Base-by-base conservation (phyloP, 2,888 invertebrate species). In the Lepidocyrtinus sp. region DNA sequence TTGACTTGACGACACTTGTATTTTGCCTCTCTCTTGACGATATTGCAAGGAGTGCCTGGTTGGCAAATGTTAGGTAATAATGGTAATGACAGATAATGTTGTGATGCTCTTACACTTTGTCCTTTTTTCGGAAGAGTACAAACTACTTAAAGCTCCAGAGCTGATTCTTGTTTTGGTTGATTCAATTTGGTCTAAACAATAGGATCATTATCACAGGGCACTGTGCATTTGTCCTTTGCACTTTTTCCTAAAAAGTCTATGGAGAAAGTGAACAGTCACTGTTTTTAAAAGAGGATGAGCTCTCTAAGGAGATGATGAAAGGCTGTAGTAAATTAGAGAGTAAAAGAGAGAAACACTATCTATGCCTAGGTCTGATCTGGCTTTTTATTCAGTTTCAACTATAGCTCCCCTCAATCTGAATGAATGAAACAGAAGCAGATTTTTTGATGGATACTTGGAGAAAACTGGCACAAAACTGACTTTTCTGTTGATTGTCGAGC, bases 401-500 rank as follows among this genome's bases (percentile, higher is more conserved):
- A n/a, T n/a, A n/a, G n/a, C n/a, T n/a, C n/a, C n/a, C n/a, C n/a
- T n/a, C n/a, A n/a, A n/a, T n/a, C n/a, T n/a, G n/a, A n/a, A n/a
- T n/a, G n/a, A n/a, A n/a, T n/a, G n/a, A n/a, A n/a, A n/a, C n/a
- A 36, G 36, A 36, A 12, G 55, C 55, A 55, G 17, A 55, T 55
- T 55, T 36, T 61, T 76, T 76, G 76, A 63, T 74, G 79, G 74
- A 69, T 67, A 64, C 68, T 64, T 67, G 26, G 55, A 68, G 81
- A 55, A 76, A 81, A 75, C 81, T 81, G 75, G 71, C 75, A 81
- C 81, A 71, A 46, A 68, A 67, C 81, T 81, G 81, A 75, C 72
- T 81, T 75, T 75, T 76, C 75, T 72, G 61, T 68, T 81, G 81
- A 81, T 81, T 81, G 75, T 75, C 70, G 63, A 71, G 75, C 68